phyloP scores from a whole-genome alignment of 2,797 vertebrate species.

The Acridotheres tristis region DNA sequence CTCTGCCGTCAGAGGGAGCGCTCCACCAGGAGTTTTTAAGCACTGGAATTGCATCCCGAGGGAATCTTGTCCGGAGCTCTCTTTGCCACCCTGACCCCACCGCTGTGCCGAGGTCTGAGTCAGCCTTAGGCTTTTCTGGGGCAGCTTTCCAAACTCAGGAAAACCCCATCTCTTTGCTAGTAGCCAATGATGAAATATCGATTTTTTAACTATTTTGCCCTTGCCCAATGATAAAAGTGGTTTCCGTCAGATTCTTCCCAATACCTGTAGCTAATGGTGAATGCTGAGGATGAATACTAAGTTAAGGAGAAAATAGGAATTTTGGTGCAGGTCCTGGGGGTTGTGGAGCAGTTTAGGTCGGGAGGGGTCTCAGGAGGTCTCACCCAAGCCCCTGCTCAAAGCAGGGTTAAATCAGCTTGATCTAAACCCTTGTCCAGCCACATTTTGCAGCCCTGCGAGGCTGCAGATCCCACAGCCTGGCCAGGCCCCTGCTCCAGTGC shows the following conservation, averaged over 20 bases:
- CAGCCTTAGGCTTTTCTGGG: background rate
- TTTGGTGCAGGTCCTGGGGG: background rate
- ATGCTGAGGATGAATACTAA: background rate
- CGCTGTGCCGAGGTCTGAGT: background rate
- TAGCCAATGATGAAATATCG: accelerated
- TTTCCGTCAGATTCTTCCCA: background rate
- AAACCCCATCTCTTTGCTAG: accelerated
- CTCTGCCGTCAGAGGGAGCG: conserved; percentile 66
- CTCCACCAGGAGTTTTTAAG: background rate
- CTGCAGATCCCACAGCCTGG: background rate
- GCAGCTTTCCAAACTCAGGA: background rate
- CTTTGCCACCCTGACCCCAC: background rate
- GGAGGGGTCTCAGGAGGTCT: background rate
- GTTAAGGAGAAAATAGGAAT: background rate
- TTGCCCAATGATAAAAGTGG: background rate
- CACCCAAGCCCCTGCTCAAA: background rate
- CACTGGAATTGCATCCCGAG: background rate
- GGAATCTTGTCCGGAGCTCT: background rate
- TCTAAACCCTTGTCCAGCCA: background rate
- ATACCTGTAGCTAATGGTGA: background rate
- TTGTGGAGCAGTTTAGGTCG: background rate
- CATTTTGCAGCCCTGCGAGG: background rate
- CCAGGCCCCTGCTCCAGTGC: conserved; percentile 22
- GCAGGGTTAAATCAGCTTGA: background rate
- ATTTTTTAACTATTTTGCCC: background rate